Percentiles rank a stretch among this genome's conserved stretches.
phyloP scores from a whole-genome alignment of 2,113 vertebrate genomes.

The Phoxinus phoxinus region DNA sequence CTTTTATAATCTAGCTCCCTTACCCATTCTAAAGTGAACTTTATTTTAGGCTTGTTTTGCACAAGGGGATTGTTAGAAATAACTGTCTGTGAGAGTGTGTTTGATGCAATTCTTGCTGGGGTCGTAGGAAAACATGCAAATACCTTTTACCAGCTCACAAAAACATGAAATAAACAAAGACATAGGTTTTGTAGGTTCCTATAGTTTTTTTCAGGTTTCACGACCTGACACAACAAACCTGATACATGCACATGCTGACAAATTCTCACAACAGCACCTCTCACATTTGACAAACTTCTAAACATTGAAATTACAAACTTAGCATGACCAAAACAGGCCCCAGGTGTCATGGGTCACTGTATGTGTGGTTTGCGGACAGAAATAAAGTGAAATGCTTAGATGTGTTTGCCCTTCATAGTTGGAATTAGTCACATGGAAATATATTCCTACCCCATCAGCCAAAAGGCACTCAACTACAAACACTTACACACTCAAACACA shows the following conservation, averaged over 20 bases:
- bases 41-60: slow-evolving; percentile 51
- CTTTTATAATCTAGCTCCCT: slow-evolving; percentile 39
- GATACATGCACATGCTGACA: neutral
- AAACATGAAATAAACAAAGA: slow-evolving; percentile 12
- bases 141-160: slow-evolving; percentile 6
- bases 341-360: neutral
- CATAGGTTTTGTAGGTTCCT: neutral
- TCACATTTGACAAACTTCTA: neutral
- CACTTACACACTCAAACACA: slow-evolving; percentile 12
- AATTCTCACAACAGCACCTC: neutral
- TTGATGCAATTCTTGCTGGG: neutral
- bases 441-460: neutral
- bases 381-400: slow-evolving; percentile 3
- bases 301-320: slow-evolving; percentile 1
- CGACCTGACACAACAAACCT: neutral
- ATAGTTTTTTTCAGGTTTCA: neutral
- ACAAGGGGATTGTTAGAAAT: slow-evolving; percentile 11
- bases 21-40: slow-evolving; percentile 35
- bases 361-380: neutral
- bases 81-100: neutral
- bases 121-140: neutral
- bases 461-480: slow-evolving; percentile 2
- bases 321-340: slow-evolving; percentile 1
- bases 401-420: slow-evolving; percentile 4
- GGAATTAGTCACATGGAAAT: slow-evolving; percentile 36